phyloP scores from a whole-genome alignment of 2,888 invertebrate genomes.

The Lacanobia wlatinum region DNA sequence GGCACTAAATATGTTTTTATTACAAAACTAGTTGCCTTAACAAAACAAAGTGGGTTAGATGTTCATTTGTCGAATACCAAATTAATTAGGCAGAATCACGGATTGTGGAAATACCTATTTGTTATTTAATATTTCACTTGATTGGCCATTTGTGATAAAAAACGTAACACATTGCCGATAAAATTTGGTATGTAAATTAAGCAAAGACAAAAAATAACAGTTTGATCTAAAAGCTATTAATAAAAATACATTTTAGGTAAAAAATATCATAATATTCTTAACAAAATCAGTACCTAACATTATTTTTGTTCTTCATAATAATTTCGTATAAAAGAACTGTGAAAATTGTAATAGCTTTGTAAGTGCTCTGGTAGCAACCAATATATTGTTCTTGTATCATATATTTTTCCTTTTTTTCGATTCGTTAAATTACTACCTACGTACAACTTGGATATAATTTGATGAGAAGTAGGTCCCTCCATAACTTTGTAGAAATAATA shows the following conservation, averaged over 20 bases:
- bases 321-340: background rate
- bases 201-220: slow-evolving; percentile 4
- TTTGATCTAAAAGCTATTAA: slow-evolving; percentile 12
- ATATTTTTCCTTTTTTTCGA: background rate
- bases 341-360: background rate
- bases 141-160: slow-evolving; percentile 29
- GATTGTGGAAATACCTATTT: background rate
- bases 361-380: background rate
- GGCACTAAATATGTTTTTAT: no score
- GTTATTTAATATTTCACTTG: slow-evolving; percentile 26
- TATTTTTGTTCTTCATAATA: background rate
- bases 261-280: slow-evolving; percentile 2
- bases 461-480: background rate
- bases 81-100: background rate
- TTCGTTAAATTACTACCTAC: background rate
- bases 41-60: background rate
- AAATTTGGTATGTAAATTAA: slow-evolving; percentile 30
- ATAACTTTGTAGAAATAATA: background rate
- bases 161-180: slow-evolving; percentile 29
- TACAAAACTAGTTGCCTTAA: background rate
- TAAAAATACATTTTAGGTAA: slow-evolving; percentile 11
- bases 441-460: slow-evolving; percentile 1
- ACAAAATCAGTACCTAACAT: background rate
- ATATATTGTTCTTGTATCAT: background rate
- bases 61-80: slow-evolving; percentile 5